Percentiles rank a stretch among this genome's conserved stretches.
Conservation (phyloP, 1,140 invertebrate species). For the Heterodera schachtii region DNA sequence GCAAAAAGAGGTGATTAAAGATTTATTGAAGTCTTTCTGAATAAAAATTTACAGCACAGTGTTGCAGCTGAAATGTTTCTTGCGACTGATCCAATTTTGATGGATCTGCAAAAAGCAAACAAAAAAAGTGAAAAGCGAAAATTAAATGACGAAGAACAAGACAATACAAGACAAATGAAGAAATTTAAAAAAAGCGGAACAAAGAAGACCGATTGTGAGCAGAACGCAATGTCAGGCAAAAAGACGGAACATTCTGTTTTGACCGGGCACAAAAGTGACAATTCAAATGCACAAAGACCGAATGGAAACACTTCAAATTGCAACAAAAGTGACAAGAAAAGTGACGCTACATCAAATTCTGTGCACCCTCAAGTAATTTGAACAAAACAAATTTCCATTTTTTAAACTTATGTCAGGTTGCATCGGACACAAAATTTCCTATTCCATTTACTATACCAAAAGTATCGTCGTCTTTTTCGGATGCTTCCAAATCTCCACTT, state of each 20-base stretch:
- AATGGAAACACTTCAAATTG: neutral
- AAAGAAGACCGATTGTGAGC: neutral
- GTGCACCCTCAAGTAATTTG: too few relatives aligned
- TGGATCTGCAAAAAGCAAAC: slow-evolving; percentile 30
- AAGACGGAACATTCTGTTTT: neutral
- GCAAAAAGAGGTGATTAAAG: neutral
- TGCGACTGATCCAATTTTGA: slow-evolving; percentile 43
- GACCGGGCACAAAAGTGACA: neutral
- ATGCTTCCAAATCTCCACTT: neutral
- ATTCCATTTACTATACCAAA: neutral
- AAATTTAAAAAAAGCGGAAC: neutral
- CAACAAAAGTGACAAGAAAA: neutral
- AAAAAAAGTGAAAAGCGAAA: slow-evolving; percentile 12
- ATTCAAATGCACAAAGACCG: neutral
- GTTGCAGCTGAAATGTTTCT: slow-evolving; percentile 20
- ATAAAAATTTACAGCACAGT: slow-evolving; percentile 7
- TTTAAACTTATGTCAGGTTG: too few relatives aligned
- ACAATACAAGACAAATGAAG: neutral
- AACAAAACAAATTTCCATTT: too few relatives aligned
- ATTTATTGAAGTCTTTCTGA: neutral
- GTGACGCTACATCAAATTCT: too few relatives aligned
- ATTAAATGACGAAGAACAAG: neutral
- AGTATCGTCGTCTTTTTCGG: neutral
- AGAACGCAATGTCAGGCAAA: neutral
- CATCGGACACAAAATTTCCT: neutral